phyloP scores from a whole-genome alignment of 2,797 vertebrate genomes.

The Acipenser oxyrinchus region DNA sequence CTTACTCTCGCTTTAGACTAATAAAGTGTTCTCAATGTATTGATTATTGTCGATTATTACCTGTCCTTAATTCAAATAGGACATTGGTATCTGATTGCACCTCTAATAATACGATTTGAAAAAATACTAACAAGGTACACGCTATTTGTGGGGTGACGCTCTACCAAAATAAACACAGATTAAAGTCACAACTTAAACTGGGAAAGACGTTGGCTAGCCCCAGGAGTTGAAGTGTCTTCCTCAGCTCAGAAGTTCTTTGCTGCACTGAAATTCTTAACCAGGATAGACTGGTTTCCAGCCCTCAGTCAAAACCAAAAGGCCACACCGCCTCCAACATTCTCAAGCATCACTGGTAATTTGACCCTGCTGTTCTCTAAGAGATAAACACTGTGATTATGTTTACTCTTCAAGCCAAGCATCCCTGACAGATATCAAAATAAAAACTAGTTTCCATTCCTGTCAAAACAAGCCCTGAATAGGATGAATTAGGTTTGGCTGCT shows the following conservation, averaged over 20 bases:
- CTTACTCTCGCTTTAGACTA: too few species aligned
- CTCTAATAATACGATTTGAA: too few species aligned
- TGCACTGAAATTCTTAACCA: neutral
- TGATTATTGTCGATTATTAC: too few species aligned
- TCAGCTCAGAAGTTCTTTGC: neutral
- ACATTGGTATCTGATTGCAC: too few species aligned
- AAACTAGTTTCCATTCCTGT: neutral
- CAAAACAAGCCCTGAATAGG: neutral
- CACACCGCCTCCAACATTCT: neutral
- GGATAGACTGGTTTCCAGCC: neutral
- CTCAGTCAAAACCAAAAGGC: neutral
- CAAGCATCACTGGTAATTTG: constrained; percentile 12
- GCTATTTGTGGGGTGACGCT: too few species aligned
- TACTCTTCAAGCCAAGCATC: constrained; percentile 16
- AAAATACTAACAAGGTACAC: too few species aligned
- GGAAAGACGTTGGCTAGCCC: neutral
- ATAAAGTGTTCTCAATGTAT: too few species aligned
- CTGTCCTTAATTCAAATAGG: too few species aligned
- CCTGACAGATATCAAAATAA: constrained; percentile 8
- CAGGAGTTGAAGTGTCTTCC: neutral
- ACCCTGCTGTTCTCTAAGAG: constrained; percentile 23
- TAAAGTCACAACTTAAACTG: too few species aligned
- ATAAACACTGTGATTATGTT: constrained; percentile 32
- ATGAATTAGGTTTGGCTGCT: neutral
- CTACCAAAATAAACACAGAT: too few species aligned